These are phyloP conservation scores for Cynodonichthys magdalenae DNA, from an alignment of 2,797 vertebrate species.

Conservation along the genomic window DNA sequence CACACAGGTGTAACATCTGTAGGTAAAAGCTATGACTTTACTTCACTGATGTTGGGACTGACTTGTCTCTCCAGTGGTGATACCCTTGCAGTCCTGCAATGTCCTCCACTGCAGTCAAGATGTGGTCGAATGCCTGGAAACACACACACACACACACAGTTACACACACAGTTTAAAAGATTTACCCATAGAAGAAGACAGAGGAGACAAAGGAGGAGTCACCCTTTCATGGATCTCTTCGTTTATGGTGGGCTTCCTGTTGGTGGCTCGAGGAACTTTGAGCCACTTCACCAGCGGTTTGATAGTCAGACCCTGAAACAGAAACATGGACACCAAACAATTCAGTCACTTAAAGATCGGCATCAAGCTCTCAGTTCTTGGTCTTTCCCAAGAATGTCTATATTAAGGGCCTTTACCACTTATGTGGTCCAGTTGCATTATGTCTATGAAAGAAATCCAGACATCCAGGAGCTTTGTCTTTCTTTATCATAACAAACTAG, in stretches of 20 bases:
- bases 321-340: neutral
- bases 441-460: too few relatives aligned
- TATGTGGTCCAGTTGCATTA: too few relatives aligned
- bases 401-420: too few relatives aligned
- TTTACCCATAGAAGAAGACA: neutral
- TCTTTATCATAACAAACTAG: too few relatives aligned
- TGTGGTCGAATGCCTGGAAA: constrained; percentile 92
- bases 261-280: constrained; percentile 93
- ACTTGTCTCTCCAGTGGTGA: constrained; percentile 98
- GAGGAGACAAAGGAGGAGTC: constrained; percentile 28
- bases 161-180: neutral
- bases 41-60: constrained; percentile 50
- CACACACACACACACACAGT: neutral
- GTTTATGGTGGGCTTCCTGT: constrained; percentile 93
- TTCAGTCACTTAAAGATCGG: too few relatives aligned
- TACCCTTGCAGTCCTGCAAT: constrained; percentile 95
- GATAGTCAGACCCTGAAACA: constrained; percentile 91
- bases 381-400: too few relatives aligned
- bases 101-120: constrained; percentile 95
- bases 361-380: too few relatives aligned
- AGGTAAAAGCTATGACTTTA: neutral
- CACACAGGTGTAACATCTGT: neutral
- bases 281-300: constrained; percentile 96
- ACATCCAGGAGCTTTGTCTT: too few relatives aligned
- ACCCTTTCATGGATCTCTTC: constrained; percentile 96